Evolutionary conservation across 2,888 invertebrate genomes (phyloP), one percentile per base, ranked within the genome.

Genomic region (Pegoplata infirma): DNA sequence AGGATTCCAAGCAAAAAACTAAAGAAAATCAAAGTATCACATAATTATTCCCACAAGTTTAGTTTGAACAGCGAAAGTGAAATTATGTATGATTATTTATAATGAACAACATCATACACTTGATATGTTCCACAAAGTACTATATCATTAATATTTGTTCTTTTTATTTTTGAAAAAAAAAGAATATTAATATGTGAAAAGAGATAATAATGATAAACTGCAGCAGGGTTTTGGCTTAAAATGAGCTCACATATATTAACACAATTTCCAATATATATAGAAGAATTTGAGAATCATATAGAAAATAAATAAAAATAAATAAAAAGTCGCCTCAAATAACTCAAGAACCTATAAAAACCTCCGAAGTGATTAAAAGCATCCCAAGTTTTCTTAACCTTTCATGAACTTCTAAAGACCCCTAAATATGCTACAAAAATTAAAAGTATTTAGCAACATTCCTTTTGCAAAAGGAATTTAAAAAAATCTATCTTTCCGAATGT

Each of bases 11-110:
- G n/a, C 36, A 40, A 40, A 40, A n/a, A n/a, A 40, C 36, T 2
- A 32, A 32, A 32, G 74, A 61, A 56, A 71, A 59, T 75, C 66
- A 75, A 76, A 79, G 75, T 71, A 75, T 75, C 71, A 72, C 71
- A 71, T 61, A 79, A 79, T 71, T 71, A 71, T 56, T 51, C 49
- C 36, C 63, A 36, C 17, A 49, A 63, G 36, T 25, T 23, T n/a
- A n/a, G 36, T 40, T 12, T 40, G n/a, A 17, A 74, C 4, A 25
- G 66, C 10, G 32, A 61, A 21, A 51, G 14, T 51, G 51, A 51
- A 51, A 7, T 36, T n/a, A 67, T n/a, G 36, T 25, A 58, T 73
- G 28, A 73, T 67, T 53, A 46, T 67, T 67, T 53, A 28, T 73
- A 66, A 73, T 73, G 66, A 71, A 8, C 32, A 69, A 63, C 40